A percentile compares a stretch with the other conserved stretches of the same genome.
These are phyloP conservation scores for Mormyrus lacerda DNA, from an alignment of 2,113 vertebrate species.

Conservation along the genomic window DNA sequence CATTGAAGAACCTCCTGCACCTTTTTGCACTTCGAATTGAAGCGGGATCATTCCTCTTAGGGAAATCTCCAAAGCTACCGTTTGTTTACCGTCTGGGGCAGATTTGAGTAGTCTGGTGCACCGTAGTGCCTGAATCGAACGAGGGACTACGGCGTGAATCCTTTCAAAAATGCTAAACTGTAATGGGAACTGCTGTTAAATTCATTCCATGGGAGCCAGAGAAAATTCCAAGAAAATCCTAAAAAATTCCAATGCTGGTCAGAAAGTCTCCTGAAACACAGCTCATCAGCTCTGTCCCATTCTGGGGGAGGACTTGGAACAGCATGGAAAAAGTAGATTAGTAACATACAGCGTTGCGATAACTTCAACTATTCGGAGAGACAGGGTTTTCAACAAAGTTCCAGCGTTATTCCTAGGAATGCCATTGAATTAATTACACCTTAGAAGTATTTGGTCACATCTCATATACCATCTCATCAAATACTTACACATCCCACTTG, in stretches of 20 bases:
- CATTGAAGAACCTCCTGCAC: neutral
- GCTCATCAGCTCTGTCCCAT: neutral
- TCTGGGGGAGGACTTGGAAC: neutral
- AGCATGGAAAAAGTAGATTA: neutral
- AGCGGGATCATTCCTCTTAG: neutral
- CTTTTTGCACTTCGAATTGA: neutral
- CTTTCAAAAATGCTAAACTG: neutral
- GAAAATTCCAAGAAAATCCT: neutral
- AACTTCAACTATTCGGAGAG: neutral
- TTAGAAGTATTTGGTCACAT: neutral
- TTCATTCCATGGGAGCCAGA: neutral
- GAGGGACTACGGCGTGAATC: neutral
- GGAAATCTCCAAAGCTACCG: neutral
- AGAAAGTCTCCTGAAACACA: neutral
- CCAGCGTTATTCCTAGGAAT: neutral
- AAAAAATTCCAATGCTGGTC: neutral
- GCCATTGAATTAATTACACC: neutral
- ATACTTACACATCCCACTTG: neutral
- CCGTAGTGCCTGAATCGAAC: neutral
- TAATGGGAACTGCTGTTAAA: neutral
- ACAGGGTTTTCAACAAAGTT: neutral
- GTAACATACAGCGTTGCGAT: neutral
- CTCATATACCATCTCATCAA: neutral
- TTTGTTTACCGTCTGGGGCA: neutral
- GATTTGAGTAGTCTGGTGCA: neutral